These are phyloP conservation scores for Aphelenchoides bicaudatus DNA, from an alignment of 2,888 invertebrate genomes.

Conservation along the genomic window DNA sequence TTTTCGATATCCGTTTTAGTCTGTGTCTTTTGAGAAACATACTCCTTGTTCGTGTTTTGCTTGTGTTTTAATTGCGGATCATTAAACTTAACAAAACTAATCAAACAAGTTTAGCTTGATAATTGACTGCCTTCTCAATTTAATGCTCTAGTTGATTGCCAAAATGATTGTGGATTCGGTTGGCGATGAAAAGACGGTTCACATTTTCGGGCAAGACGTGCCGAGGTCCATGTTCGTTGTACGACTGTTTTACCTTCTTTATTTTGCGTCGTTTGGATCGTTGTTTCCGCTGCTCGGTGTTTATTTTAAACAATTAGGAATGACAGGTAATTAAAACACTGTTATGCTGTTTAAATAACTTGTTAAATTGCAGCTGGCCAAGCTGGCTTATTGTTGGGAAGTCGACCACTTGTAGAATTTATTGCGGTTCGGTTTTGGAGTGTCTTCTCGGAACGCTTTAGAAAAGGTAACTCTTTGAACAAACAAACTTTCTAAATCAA, in stretches of 20 bases:
- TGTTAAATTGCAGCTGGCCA: no score
- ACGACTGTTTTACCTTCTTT: conserved; percentile 97
- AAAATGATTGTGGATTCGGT: conserved; percentile 39
- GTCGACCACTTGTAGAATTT: conserved; percentile 93
- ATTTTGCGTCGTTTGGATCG: conserved; percentile 96
- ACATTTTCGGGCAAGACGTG: conserved; percentile 61
- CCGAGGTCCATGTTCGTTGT: conserved; percentile 88
- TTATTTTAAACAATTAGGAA: conserved; percentile 98
- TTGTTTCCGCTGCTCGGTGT: conserved; percentile 96
- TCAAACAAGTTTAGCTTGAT: no score
- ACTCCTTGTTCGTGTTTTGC: no score
- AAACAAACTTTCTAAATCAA: background rate
- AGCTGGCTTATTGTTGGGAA: conserved; percentile 71
- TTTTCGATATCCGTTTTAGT: no score
- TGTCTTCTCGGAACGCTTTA: conserved; percentile 78
- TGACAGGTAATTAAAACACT: no score
- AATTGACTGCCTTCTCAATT: no score
- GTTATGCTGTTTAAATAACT: conserved; percentile 73
- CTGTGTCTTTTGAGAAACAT: no score
- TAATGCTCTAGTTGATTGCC: no score
- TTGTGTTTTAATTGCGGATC: no score
- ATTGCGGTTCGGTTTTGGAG: conserved; percentile 97
- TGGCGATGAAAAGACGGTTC: conserved; percentile 44
- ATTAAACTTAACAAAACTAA: no score
- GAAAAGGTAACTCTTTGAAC: conserved; percentile 35